These are phyloP conservation scores for Lumbricus terrestris DNA, from an alignment of 2,888 invertebrate species.

Conservation along the genomic window DNA sequence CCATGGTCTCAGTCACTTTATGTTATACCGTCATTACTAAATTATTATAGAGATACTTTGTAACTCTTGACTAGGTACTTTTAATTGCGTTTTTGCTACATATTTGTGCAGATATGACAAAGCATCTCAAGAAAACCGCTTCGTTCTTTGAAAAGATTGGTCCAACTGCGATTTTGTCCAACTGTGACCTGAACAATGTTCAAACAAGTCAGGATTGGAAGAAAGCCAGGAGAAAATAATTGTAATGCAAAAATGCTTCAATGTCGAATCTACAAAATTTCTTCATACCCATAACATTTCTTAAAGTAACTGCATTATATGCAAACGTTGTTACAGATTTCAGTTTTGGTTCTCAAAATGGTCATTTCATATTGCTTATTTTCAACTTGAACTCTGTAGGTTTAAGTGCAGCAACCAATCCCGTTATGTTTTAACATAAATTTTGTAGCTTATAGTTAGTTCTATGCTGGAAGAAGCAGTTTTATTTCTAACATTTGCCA, in stretches of 20 bases:
- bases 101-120: neutral
- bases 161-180: neutral
- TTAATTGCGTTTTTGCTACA: neutral
- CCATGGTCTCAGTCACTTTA: no score
- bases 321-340: neutral
- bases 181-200: neutral
- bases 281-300: neutral
- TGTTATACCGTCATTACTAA: no score
- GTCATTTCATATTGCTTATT: no score
- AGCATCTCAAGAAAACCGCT: neutral
- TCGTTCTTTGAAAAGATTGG: neutral
- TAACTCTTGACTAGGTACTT: neutral
- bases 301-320: neutral
- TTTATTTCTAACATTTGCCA: neutral
- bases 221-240: neutral
- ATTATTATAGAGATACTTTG: neutral
- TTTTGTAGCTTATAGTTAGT: neutral
- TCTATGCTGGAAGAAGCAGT: neutral
- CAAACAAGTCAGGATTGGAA: conserved; percentile 4
- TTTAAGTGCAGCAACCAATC: neutral
- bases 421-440: neutral
- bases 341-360: neutral
- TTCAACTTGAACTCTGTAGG: no score
- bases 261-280: neutral
- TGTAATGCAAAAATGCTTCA: neutral